Base-by-base conservation (phyloP, 1,140 invertebrate genomes). In the Lutraria rhynchaena region DNA sequence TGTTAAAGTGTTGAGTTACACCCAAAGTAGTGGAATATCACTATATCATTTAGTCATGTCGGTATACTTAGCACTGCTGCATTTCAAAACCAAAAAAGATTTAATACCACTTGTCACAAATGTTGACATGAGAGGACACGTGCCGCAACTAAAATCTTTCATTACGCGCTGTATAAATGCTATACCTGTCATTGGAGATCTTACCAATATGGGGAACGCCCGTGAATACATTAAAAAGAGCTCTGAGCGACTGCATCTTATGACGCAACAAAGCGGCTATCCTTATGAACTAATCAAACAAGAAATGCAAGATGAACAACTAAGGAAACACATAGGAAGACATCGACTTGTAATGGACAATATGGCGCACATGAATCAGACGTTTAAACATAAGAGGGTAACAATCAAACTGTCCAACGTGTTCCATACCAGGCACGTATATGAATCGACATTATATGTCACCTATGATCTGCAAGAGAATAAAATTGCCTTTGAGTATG, bases 91-190 rank as follows among this genome's bases (percentile, higher is more conserved):
- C 11, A 44, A 58, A 3, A 35, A 29, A 19, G 37, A 73, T 17
- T 46, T 58, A 5, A 73, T 73, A 22, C 70, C 70, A 46, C 9
- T 73, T 5, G 55, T 73, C 29, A 73, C 70, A 37, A 73, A 58
- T 41, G 53, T 58, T 3, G 70, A 73, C 35, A 41, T 73, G 70
- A 58, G 70, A 41, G 33, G 51, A 41, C 70, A 73, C 44, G 55
- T 73, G 22, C 70, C 70, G 41, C 70, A 57, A 27, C 55, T 73
- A n/a, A 57, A 41, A 55, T 41, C 51, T 3, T 41, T 73, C 35
- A 37, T 73, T 27, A 73, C 51, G 9, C 29, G 70, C 3, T 58
- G 51, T 41, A 73, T 73, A 0, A 73, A 73, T 27, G 51, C 70
- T 7, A 58, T 73, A 31, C 70, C 70, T 49, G 51, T 73, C 24